phyloP scores from a whole-genome alignment of 1,140 invertebrate genomes.

The Paraescarpia echinospica region DNA sequence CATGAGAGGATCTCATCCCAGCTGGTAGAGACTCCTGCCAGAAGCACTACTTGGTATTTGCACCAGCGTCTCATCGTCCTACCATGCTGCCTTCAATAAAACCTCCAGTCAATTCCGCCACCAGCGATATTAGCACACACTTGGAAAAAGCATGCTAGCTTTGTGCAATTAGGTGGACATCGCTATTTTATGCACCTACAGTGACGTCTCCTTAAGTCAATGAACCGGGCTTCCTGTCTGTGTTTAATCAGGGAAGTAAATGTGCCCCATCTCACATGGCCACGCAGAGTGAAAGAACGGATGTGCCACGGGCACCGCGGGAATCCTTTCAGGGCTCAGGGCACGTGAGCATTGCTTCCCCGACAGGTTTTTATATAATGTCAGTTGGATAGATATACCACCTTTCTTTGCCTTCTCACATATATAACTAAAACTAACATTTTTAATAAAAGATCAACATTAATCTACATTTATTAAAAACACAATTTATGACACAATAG shows the following conservation, averaged over 20 bases:
- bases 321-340: not conserved
- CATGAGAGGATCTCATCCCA: not conserved
- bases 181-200: not conserved
- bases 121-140: not conserved
- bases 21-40: not conserved
- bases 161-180: not conserved
- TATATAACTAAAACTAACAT: not conserved
- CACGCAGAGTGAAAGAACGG: not conserved
- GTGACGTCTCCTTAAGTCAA: not conserved
- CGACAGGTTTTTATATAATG: not conserved
- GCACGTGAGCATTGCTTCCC: not conserved
- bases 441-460: not conserved
- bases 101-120: not conserved
- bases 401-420: not conserved
- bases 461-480: not conserved
- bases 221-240: not conserved
- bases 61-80: not conserved
- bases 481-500: not conserved
- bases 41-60: not conserved
- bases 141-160: not conserved
- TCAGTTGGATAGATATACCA: too few species aligned
- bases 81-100: not conserved
- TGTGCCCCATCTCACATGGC: not conserved
- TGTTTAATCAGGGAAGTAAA: not conserved
- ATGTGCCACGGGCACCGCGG: not conserved